Evolutionary conservation across 2,888 invertebrate genomes (phyloP), one percentile per base, ranked within the genome.

Genomic region (Chalcis sispes): DNA sequence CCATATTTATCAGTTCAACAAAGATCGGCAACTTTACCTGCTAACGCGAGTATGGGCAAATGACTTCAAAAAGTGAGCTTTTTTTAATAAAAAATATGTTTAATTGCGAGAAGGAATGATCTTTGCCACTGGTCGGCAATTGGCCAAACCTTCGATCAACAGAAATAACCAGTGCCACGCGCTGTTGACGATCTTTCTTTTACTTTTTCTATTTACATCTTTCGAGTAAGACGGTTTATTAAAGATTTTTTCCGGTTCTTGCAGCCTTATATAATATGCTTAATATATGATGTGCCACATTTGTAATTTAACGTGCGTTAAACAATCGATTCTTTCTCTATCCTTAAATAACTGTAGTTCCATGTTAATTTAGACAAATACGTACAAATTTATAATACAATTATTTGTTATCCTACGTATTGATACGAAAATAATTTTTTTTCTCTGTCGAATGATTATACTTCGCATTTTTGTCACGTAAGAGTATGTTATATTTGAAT

Each of bases 1-100:
- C 92, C 93, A 81, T 94, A 93, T 88, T 90, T 93, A 90, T 92
- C 92, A 88, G 91, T 92, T 82, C 92, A 93, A 89, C 96, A 95
- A 91, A 93, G 95, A 90, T 96, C 96, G 87, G 95, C 96, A 81
- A 96, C 96, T 83, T 92, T 96, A 89, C 96, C 96, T 86, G 94
- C 95, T 86, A 95, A 95, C 90, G 93, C 95, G 83, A 91, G 95
- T 88, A 92, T 92, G 90, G 91, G 92, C 79, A 89, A 89, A 85
- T 89, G 88, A 89, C 82, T 82, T 80, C 80, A 67, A 79, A 56
- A 46, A 65, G 23, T 23, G 50, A 74, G 54, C 61, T 76, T 70
- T 71, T 72, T 52, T 67, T 69, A 61, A 66, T 56, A 1, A 25
- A 56, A 42, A 18, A 36, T 10, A 36, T 59, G 27, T 61, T 32